Percentiles rank a stretch among this genome's conserved stretches.
Conservation (phyloP, 2,797 vertebrate species). For the Chiloscyllium punctatum region DNA sequence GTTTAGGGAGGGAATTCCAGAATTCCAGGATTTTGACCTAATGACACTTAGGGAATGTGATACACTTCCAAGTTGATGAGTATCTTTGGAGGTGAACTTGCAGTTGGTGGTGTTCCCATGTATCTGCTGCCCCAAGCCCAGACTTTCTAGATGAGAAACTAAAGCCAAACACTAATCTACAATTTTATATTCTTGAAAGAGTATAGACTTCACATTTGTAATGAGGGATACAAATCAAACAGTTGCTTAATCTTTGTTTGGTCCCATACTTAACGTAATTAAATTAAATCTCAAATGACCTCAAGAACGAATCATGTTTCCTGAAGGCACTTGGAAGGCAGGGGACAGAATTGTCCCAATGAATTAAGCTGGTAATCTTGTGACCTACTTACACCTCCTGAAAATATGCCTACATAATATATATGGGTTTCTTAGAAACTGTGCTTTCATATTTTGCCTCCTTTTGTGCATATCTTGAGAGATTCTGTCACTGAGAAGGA, state of each 20-base stretch:
- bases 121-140: no score
- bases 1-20: no score
- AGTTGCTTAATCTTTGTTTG: neutral
- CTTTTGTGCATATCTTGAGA: neutral
- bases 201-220: neutral
- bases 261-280: neutral
- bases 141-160: no score
- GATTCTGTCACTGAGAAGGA: neutral
- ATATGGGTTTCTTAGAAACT: neutral
- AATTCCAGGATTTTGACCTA: no score
- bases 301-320: neutral
- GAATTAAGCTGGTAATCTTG: neutral
- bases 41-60: no score
- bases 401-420: neutral
- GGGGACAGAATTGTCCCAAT: neutral
- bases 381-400: neutral
- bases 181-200: neutral
- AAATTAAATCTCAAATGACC: neutral
- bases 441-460: neutral
- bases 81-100: no score
- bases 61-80: no score
- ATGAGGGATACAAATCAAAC: neutral
- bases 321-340: neutral
- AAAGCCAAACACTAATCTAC: neutral
- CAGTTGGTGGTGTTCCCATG: no score